These are phyloP conservation scores for Lepidurus couesii DNA, from an alignment of 1,140 invertebrate genomes.

Conservation along the genomic window DNA sequence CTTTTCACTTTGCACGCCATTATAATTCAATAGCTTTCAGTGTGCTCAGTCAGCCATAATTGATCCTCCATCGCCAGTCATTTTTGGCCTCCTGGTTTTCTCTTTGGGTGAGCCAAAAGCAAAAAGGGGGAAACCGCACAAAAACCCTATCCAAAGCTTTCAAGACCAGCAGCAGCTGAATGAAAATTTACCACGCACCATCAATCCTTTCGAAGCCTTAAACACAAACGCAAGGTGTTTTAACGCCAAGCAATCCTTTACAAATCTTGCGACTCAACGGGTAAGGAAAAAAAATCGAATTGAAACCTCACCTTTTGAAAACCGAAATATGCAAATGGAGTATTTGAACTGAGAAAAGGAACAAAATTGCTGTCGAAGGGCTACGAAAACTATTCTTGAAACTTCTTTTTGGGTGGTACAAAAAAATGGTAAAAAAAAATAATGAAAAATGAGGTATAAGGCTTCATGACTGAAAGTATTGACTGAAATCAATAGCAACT, in stretches of 20 bases:
- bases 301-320: neutral
- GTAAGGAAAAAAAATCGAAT: neutral
- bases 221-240: neutral
- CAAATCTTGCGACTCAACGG: neutral
- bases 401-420: neutral
- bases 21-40: constrained; percentile 22
- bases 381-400: neutral
- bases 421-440: neutral
- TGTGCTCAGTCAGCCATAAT: constrained; percentile 18
- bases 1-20: constrained; percentile 14
- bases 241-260: neutral
- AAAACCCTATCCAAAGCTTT: neutral
- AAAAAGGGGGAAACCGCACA: neutral
- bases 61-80: constrained; percentile 12
- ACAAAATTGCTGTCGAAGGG: neutral
- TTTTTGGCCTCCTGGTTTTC: neutral
- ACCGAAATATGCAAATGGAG: neutral
- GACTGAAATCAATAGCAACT: constrained; percentile 2
- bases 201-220: neutral
- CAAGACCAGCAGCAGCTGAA: constrained; percentile 20
- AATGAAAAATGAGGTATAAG: neutral
- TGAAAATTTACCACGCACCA: constrained; percentile 1
- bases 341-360: neutral
- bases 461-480: neutral
- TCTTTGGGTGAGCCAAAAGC: neutral